Base-by-base conservation (phyloP, 2,888 invertebrate genomes). In the Standfussiana lucernea region DNA sequence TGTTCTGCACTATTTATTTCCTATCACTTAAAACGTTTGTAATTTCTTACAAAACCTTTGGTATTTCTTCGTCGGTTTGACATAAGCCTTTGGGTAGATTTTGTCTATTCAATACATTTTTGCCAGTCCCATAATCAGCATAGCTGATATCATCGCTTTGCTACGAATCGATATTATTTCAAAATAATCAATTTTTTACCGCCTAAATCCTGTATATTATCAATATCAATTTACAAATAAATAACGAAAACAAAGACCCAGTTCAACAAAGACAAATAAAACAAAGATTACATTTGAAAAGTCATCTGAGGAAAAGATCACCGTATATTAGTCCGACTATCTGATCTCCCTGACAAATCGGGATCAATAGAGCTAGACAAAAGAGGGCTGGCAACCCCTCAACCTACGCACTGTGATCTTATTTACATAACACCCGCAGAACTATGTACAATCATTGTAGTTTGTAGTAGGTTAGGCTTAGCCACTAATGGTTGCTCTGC, bases 281-380 rank as follows among this genome's bases (percentile, higher is more conserved):
- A 64, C 24, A 45, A 76, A 45, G 35, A 65, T 59, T 74, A 70
- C 70, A 53, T 83, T 80, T 59, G 50, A 78, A 80, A 80, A 70
- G n/a, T 71, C 21, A 83, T 79, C 53, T 24, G 37, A 71, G 64
- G 59, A 53, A 71, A 83, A 83, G 83, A 83, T 79, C 78, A 53
- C 35, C 21, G 13, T 70, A 40, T 67, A 80, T 71, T 70, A 75
- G 66, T 72, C 0, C n/a, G 15, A 35, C 72, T 83, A 80, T 77
- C 81, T 73, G 66, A 70, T 69, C 59, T 69, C 35, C 37, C 50
- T 42, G 68, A 69, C 73, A 65, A 69, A 69, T 65, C 50, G 79
- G 73, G 81, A 79, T 84, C 84, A 69, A 81, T 84, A 84, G 59
- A 69, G 73, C 73, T 72, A 79, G 73, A 64, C 84, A 81, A 69